These are phyloP conservation scores for Amiota mariae DNA, from an alignment of 2,888 invertebrate species.

Conservation along the genomic window DNA sequence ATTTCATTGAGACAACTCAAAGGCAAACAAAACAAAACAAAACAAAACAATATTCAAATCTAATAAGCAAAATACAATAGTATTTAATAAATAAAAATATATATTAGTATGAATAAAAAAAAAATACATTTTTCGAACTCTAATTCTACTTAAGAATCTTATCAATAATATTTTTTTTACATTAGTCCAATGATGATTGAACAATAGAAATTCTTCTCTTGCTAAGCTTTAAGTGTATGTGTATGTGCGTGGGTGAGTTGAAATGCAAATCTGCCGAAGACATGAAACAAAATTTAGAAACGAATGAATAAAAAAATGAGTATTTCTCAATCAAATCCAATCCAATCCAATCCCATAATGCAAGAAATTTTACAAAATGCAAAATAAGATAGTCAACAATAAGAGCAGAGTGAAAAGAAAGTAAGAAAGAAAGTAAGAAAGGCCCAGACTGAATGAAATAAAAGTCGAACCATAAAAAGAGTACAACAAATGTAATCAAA, in stretches of 20 bases:
- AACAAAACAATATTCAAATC: conserved; percentile 41
- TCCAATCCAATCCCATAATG: conserved; percentile 37
- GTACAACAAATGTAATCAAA: conserved; percentile 59
- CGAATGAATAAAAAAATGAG: conserved; percentile 43
- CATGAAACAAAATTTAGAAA: conserved; percentile 30
- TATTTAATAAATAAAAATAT: no score
- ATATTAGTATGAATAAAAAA: no score
- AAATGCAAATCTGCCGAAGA: not conserved
- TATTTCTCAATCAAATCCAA: conserved; percentile 57
- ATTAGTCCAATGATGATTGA: no score
- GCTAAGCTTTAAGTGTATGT: no score
- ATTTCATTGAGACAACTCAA: not conserved
- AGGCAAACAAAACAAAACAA: no score
- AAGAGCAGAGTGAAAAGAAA: conserved; percentile 34
- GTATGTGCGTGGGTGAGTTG: no score
- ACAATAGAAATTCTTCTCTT: no score
- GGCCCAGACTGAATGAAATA: conserved; percentile 29
- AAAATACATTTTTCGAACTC: no score
- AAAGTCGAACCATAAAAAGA: conserved; percentile 14
- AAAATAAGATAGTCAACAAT: conserved; percentile 50
- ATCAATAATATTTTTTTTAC: no score
- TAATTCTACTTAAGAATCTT: no score
- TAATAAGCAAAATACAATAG: no score
- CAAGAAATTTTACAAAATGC: conserved; percentile 48
- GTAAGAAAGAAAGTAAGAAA: conserved; percentile 16